phyloP scores from a whole-genome alignment of 1,140 invertebrate species.

The Drosophila chauvacae region DNA sequence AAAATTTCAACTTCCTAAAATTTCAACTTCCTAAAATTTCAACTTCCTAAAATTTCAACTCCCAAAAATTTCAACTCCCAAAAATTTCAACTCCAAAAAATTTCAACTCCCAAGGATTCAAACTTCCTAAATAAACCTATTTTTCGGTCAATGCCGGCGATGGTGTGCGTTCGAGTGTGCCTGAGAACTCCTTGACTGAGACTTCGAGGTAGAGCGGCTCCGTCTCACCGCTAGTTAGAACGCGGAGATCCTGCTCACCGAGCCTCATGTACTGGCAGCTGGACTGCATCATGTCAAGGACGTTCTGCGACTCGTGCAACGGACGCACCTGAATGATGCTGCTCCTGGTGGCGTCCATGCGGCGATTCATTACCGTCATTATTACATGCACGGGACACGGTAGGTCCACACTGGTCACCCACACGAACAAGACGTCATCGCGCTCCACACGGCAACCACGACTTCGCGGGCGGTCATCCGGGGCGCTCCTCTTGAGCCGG shows the following conservation, averaged over 20 bases:
- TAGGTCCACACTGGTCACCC: constrained; percentile 41
- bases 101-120: too few species aligned
- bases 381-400: constrained; percentile 21
- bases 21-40: too few species aligned
- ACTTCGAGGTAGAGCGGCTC: constrained; percentile 58
- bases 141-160: too few species aligned
- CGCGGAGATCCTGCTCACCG: constrained; percentile 17
- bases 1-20: too few species aligned
- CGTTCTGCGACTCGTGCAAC: constrained; percentile 23
- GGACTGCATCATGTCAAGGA: background rate
- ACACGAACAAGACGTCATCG: constrained; percentile 39
- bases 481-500: background rate
- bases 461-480: too few species aligned
- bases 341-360: constrained; percentile 49
- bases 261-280: constrained; percentile 47
- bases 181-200: constrained; percentile 27
- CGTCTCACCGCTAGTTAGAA: constrained; percentile 34
- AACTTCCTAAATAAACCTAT: too few species aligned
- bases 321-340: constrained; percentile 36
- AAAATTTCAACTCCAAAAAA: too few species aligned
- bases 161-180: too few species aligned
- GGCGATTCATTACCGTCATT: constrained; percentile 48
- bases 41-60: too few species aligned
- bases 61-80: too few species aligned
- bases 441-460: background rate